Conservation (phyloP, 2,888 invertebrate species). For the Acronicta alni region DNA sequence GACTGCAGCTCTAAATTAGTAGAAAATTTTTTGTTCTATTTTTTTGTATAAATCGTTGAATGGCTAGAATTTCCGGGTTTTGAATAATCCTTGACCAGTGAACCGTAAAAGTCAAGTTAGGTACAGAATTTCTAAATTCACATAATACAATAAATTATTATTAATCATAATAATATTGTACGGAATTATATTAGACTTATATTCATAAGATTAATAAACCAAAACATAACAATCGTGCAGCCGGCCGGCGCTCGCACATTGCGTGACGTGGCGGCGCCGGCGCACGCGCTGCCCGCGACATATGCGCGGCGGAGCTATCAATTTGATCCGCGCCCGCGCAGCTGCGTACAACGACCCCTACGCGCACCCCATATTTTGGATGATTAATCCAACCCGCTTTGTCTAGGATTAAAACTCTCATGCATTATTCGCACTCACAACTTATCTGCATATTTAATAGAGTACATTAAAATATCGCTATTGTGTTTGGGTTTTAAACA, state of each 20-base stretch:
- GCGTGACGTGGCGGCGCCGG: constrained; percentile 75
- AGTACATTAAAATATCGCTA: constrained; percentile 73
- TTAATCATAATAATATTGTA: constrained; percentile 17
- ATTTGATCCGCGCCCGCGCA: constrained; percentile 85
- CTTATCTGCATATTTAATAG: constrained; percentile 78
- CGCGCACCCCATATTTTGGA: constrained; percentile 75
- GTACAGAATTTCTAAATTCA: no score
- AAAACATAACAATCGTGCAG: constrained; percentile 48
- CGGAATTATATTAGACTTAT: constrained; percentile 24
- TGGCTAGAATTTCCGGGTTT: no score
- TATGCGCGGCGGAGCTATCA: constrained; percentile 76
- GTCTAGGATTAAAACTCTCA: constrained; percentile 77
- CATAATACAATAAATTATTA: no score
- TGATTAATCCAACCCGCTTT: constrained; percentile 82
- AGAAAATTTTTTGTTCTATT: no score
- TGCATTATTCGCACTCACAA: constrained; percentile 77
- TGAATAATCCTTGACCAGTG: no score
- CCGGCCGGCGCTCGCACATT: constrained; percentile 53
- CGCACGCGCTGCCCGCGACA: constrained; percentile 70
- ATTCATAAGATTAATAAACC: constrained; percentile 57
- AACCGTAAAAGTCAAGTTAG: no score
- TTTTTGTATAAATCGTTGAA: no score
- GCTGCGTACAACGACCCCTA: constrained; percentile 84
- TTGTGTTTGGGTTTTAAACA: constrained; percentile 57
- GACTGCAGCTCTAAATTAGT: no score